Conservation (phyloP, 1,140 invertebrate genomes). For the Procambarus virginalis region DNA sequence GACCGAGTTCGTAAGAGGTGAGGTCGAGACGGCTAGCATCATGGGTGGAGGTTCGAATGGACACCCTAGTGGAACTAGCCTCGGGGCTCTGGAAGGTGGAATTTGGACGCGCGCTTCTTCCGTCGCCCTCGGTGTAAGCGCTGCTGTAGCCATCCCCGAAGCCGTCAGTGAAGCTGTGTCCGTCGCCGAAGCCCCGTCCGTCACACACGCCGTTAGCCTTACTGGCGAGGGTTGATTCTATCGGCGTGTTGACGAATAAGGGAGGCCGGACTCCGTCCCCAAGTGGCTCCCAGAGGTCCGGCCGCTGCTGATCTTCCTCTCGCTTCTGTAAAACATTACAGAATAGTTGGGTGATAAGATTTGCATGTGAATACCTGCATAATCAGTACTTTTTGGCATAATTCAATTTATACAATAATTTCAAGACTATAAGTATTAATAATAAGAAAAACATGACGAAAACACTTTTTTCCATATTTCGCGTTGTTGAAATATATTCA, state of each 20-base stretch:
- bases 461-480: no score
- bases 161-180: conserved; percentile 59
- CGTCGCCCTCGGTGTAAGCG: conserved; percentile 9
- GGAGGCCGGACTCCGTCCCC: conserved; percentile 10
- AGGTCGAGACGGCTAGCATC: background rate
- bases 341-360: no score
- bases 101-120: conserved; percentile 2
- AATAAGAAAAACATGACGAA: no score
- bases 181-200: conserved; percentile 52
- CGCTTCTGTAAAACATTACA: conserved; percentile 8
- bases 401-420: no score
- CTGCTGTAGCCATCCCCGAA: conserved; percentile 27
- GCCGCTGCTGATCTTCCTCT: conserved; percentile 8
- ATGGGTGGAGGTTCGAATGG: background rate
- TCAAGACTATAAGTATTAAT: no score
- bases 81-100: conserved; percentile 43
- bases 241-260: conserved; percentile 35
- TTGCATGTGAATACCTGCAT: no score
- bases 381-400: no score
- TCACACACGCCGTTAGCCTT: conserved; percentile 59
- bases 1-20: background rate
- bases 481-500: no score
- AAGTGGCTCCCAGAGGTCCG: conserved; percentile 29
- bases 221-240: conserved; percentile 39
- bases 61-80: background rate